A percentile compares a stretch with the other conserved stretches of the same genome.
Evolutionary conservation across 2,113 vertebrate genomes (phyloP).

Genomic region (Globicephala melas): DNA sequence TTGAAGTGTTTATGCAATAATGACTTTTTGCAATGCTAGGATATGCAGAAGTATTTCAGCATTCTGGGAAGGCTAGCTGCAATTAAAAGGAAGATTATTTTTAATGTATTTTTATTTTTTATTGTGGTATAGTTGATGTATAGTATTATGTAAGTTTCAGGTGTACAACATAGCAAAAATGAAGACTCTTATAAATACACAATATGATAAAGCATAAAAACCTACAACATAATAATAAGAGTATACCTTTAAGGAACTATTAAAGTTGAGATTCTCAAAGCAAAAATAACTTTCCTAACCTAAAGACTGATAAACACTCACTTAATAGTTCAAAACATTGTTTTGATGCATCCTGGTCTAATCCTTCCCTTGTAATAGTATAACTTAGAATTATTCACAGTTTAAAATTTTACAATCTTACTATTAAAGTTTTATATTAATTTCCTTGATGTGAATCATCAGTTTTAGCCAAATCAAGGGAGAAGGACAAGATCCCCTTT

Average conservation of each 20-base stretch:
- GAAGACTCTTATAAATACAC: not conserved
- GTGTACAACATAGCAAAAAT: not conserved
- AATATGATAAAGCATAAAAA: slow-evolving; percentile 17
- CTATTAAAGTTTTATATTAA: not conserved
- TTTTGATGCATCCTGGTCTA: not conserved
- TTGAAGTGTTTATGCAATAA: not conserved
- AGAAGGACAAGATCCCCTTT: not conserved
- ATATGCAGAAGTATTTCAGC: slow-evolving; percentile 1
- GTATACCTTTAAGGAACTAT: not conserved
- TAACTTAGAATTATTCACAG: not conserved
- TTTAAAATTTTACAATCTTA: not conserved
- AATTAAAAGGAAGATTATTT: not conserved
- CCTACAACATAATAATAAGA: not conserved
- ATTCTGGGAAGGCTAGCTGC: not conserved
- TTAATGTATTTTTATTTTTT: not conserved
- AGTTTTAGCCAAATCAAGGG: not conserved
- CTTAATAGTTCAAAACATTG: not conserved
- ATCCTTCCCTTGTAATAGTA: not conserved
- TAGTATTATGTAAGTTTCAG: not conserved
- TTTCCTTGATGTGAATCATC: not conserved
- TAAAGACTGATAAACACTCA: not conserved
- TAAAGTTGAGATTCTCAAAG: slow-evolving; percentile 32
- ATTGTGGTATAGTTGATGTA: not conserved
- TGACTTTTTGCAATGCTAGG: not conserved
- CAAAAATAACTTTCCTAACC: not conserved